Evolutionary conservation across 2,888 invertebrate species (phyloP).

Genomic region (Apodemia hepburni): DNA sequence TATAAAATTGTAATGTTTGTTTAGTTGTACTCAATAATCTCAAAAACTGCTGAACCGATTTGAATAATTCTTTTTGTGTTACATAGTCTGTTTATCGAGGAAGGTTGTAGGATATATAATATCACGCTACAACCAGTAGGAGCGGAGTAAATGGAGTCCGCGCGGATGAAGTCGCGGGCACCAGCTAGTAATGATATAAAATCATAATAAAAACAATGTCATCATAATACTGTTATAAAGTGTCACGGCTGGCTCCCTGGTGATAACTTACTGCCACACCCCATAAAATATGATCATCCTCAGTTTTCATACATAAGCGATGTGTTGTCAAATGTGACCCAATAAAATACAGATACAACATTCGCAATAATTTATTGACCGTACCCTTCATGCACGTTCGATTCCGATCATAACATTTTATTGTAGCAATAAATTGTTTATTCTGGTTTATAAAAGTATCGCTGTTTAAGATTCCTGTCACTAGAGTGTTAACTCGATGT

Average conservation of each 20-base stretch:
- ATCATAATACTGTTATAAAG: too few relatives aligned
- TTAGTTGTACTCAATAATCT: too few relatives aligned
- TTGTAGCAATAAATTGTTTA: slow-evolving; percentile 1
- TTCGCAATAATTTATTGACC: slow-evolving; percentile 1
- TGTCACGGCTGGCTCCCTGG: background rate
- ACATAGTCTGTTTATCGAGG: too few relatives aligned
- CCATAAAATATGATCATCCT: background rate
- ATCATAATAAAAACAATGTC: too few relatives aligned
- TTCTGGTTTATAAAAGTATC: background rate
- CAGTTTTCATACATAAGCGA: background rate
- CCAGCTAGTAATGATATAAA: too few relatives aligned
- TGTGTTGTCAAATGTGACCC: background rate
- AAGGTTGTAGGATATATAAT: too few relatives aligned
- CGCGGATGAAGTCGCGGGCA: too few relatives aligned
- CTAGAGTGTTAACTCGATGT: background rate
- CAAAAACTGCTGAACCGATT: too few relatives aligned
- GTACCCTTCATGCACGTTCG: background rate
- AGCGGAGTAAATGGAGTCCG: too few relatives aligned
- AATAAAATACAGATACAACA: background rate
- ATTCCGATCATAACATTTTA: slow-evolving; percentile 4
- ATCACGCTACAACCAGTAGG: too few relatives aligned
- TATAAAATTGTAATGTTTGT: too few relatives aligned
- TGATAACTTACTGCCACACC: background rate
- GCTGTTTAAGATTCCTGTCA: background rate
- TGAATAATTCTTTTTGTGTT: too few relatives aligned